Conservation (phyloP, 1,140 invertebrate species). For the Pogonognathellus flavescens region DNA sequence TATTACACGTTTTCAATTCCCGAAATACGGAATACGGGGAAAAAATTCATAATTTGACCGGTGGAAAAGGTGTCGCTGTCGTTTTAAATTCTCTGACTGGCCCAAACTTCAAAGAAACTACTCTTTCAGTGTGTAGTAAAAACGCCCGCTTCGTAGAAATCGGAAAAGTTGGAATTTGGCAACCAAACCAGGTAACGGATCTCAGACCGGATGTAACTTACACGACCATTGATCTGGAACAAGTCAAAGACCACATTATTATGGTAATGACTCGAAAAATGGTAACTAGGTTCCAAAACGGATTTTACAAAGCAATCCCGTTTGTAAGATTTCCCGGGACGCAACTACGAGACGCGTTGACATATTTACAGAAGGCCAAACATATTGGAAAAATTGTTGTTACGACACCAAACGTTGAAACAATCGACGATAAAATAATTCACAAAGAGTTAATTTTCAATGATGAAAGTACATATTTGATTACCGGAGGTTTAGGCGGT, state of each 20-base stretch:
- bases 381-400: background rate
- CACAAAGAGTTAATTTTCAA: background rate
- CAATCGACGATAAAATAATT: background rate
- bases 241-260: background rate
- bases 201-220: background rate
- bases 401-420: background rate
- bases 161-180: background rate
- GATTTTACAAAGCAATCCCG: background rate
- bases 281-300: background rate
- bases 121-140: background rate
- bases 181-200: background rate
- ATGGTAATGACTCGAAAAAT: background rate
- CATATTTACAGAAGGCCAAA: background rate
- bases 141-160: background rate
- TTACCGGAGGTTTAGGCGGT: background rate
- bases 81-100: background rate
- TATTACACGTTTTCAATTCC: background rate
- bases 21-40: background rate
- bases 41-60: background rate
- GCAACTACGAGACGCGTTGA: background rate
- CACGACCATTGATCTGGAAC: background rate
- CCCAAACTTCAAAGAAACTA: background rate
- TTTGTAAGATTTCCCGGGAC: background rate
- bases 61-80: background rate
- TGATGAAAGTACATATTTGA: background rate